Percentiles rank a stretch among this genome's conserved stretches.
Conservation (phyloP, 2,113 vertebrate species). For the Colinus virginianus region DNA sequence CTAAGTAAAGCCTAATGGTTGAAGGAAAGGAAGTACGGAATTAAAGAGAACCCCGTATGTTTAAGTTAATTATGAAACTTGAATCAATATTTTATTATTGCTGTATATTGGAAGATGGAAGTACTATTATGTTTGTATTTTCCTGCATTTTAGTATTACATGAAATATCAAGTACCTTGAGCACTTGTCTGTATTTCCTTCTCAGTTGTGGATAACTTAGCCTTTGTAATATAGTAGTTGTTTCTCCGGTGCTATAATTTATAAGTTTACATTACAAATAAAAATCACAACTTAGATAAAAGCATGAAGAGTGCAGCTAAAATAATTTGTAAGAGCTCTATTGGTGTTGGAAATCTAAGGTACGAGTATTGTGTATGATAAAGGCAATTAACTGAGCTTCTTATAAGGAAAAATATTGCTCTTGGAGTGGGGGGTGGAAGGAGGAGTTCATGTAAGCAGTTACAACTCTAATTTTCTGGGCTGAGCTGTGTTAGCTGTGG, state of each 20-base stretch:
- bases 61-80: slow-evolving; percentile 42
- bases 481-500: slow-evolving; percentile 46
- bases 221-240: slow-evolving; percentile 14
- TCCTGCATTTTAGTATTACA: slow-evolving; percentile 14
- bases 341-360: slow-evolving; percentile 63
- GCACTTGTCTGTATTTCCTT: slow-evolving; percentile 18
- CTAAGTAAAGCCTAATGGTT: background rate
- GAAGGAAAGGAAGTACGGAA: slow-evolving; percentile 17
- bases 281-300: slow-evolving; percentile 61
- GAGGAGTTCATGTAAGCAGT: slow-evolving; percentile 47
- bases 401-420: slow-evolving; percentile 47
- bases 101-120: background rate
- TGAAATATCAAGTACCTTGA: slow-evolving; percentile 34
- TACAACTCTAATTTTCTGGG: slow-evolving; percentile 55
- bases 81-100: slow-evolving; percentile 1
- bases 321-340: slow-evolving; percentile 58
- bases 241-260: slow-evolving; percentile 59
- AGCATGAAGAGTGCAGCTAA: slow-evolving; percentile 47
- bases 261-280: slow-evolving; percentile 71
- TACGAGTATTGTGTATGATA: slow-evolving; percentile 59
- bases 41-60: slow-evolving; percentile 26
- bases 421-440: slow-evolving; percentile 42
- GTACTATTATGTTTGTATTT: slow-evolving; percentile 31
- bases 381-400: slow-evolving; percentile 58
- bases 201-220: slow-evolving; percentile 20